Evolutionary conservation across 2,888 invertebrate species (phyloP).

Genomic region (Nyleta sp.): DNA sequence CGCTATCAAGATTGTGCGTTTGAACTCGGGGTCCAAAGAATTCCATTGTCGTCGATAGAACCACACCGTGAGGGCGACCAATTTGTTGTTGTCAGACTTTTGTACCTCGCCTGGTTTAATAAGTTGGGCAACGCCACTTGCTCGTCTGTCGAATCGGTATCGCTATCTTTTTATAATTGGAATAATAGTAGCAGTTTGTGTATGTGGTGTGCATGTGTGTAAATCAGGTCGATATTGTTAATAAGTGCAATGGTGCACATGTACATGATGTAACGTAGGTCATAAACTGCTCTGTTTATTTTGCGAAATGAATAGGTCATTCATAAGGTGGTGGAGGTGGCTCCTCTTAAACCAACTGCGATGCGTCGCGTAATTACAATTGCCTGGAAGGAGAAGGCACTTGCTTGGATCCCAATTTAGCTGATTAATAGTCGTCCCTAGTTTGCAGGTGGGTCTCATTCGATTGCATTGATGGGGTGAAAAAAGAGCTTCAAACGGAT

Average conservation of each 20-base stretch:
- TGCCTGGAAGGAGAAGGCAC: neutral
- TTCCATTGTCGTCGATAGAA: constrained; percentile 4
- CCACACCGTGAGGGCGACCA: neutral
- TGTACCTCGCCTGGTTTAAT: too few relatives aligned
- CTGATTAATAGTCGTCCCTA: too few relatives aligned
- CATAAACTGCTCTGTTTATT: constrained; percentile 48
- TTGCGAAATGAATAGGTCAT: constrained; percentile 39
- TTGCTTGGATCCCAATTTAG: neutral
- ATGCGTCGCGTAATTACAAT: constrained; percentile 9
- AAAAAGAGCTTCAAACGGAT: too few relatives aligned
- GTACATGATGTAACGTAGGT: constrained; percentile 35
- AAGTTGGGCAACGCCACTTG: too few relatives aligned
- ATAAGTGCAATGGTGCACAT: constrained; percentile 7
- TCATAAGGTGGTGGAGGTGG: constrained; percentile 22
- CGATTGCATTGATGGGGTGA: too few relatives aligned
- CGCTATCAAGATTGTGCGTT: constrained; percentile 13
- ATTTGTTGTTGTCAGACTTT: neutral
- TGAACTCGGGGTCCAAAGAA: constrained; percentile 8
- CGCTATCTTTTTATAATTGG: neutral
- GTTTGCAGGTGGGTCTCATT: neutral
- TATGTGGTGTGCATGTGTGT: too few relatives aligned
- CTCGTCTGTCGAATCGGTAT: neutral
- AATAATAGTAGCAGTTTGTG: too few relatives aligned
- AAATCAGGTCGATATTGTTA: constrained; percentile 1
- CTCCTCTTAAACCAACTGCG: constrained; percentile 13